Percentiles rank a stretch among this genome's conserved stretches.
Conservation (phyloP, 2,797 vertebrate genomes). For the Helarctos malayanus region DNA sequence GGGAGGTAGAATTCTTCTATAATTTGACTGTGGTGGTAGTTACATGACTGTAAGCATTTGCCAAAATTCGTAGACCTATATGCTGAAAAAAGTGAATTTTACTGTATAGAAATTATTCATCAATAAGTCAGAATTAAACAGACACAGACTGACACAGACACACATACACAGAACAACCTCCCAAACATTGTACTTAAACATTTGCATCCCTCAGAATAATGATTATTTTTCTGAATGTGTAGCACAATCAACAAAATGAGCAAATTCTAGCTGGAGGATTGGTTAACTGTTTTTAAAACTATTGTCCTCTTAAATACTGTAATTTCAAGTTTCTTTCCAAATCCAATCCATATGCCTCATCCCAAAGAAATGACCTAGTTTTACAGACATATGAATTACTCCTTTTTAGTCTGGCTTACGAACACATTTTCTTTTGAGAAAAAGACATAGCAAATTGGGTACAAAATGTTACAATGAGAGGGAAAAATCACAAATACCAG, state of each 20-base stretch:
- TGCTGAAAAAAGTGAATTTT: background rate
- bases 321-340: constrained; percentile 53
- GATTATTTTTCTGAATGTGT: constrained; percentile 44
- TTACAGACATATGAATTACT: constrained; percentile 45
- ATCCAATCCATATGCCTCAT: background rate
- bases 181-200: background rate
- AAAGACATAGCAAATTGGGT: constrained; percentile 2
- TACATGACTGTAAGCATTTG: background rate
- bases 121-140: background rate
- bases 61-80: background rate
- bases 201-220: constrained; percentile 22
- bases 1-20: background rate
- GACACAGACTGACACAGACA: background rate
- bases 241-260: constrained; percentile 10
- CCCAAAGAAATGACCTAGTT: constrained; percentile 42
- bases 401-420: background rate
- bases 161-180: background rate
- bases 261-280: constrained; percentile 4
- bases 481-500: background rate
- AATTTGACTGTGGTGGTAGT: background rate
- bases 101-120: background rate
- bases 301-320: background rate
- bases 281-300: constrained; percentile 43
- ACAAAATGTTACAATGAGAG: constrained; percentile 18
- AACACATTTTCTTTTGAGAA: constrained; percentile 7